phyloP scores from a whole-genome alignment of 2,113 vertebrate genomes.

The Bucco capensis region DNA sequence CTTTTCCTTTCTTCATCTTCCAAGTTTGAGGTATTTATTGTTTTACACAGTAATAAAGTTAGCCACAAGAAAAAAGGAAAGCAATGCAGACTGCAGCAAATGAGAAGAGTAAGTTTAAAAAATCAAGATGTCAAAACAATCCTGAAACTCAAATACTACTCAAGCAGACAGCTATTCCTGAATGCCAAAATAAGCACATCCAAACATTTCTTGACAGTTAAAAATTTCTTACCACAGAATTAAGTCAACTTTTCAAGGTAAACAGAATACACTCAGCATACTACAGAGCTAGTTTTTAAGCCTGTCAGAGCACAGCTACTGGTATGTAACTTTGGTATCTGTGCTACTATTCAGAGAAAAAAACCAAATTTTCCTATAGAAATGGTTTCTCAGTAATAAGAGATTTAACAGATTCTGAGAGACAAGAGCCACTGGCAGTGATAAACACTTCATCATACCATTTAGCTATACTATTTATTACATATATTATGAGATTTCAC shows the following conservation, averaged over 20 bases:
- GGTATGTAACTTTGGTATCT: neutral
- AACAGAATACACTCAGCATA: neutral
- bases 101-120: neutral
- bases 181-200: neutral
- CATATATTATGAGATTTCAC: neutral
- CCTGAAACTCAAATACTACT: neutral
- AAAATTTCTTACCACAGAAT: neutral
- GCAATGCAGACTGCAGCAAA: neutral
- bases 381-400: neutral
- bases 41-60: neutral
- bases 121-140: constrained; percentile 28
- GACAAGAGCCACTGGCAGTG: neutral
- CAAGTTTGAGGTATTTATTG: constrained; percentile 11
- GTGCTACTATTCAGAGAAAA: neutral
- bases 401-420: neutral
- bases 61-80: constrained; percentile 27
- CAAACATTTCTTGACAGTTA: neutral
- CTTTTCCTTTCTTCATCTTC: constrained; percentile 12
- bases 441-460: neutral
- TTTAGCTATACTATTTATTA: neutral
- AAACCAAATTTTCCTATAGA: neutral
- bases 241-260: neutral
- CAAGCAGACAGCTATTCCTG: neutral
- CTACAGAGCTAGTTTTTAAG: constrained; percentile 9
- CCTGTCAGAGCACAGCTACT: neutral